phyloP scores from a whole-genome alignment of 1,140 invertebrate genomes.

The Pachypeltis micranthus region DNA sequence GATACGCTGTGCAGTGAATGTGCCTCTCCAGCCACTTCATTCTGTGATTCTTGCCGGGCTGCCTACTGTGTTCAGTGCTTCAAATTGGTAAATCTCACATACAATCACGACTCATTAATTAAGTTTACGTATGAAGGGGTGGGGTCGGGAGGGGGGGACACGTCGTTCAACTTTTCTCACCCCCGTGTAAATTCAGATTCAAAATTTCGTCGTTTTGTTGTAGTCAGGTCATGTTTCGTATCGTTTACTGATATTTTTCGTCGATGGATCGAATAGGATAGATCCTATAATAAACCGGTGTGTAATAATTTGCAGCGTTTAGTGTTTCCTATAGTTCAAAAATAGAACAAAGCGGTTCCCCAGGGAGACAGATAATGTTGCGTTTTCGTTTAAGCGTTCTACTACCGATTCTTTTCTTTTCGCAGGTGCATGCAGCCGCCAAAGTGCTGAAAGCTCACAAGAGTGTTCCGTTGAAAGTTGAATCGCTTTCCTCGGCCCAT shows the following conservation, averaged over 20 bases:
- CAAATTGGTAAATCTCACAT: slow-evolving; percentile 29
- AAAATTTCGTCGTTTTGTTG: not conserved
- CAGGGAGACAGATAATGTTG: no score
- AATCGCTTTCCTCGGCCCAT: not conserved
- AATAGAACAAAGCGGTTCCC: not conserved
- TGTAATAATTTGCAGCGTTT: not conserved
- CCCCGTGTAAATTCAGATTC: no score
- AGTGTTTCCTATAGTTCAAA: not conserved
- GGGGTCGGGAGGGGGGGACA: no score
- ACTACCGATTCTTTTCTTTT: slow-evolving; percentile 16
- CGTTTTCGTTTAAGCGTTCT: no score
- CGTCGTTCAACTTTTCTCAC: no score
- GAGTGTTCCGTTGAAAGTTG: slow-evolving; percentile 16
- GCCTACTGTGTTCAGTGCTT: slow-evolving; percentile 31
- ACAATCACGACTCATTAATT: not conserved
- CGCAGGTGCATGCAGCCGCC: slow-evolving; percentile 29
- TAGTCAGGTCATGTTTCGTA: no score
- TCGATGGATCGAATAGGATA: not conserved
- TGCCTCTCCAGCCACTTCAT: not conserved
- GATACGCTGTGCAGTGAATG: not conserved
- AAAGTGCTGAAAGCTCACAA: slow-evolving; percentile 28
- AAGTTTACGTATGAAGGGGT: no score
- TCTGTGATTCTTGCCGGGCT: slow-evolving; percentile 23
- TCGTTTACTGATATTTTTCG: not conserved
- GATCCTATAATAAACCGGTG: not conserved